phyloP scores from a whole-genome alignment of 2,888 invertebrate genomes.

The Sipha maydis region DNA sequence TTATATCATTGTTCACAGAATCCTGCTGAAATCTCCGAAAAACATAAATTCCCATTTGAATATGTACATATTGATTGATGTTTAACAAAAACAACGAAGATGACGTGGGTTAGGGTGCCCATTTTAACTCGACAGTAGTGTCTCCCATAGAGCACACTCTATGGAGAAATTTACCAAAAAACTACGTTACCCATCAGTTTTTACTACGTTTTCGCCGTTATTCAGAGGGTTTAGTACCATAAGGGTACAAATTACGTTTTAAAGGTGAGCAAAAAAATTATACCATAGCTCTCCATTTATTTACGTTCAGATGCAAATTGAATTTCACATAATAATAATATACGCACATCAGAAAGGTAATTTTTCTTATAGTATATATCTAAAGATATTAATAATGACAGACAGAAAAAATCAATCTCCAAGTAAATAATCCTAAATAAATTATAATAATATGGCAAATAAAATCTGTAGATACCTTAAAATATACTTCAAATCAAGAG shows the following conservation, averaged over 20 bases:
- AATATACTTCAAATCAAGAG: no score
- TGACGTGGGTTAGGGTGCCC: neutral
- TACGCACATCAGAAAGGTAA: neutral
- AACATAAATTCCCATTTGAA: neutral
- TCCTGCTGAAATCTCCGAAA: neutral
- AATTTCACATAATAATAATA: slow-evolving; percentile 14
- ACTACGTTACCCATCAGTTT: slow-evolving; percentile 35
- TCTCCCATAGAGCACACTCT: neutral
- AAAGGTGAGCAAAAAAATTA: slow-evolving; percentile 39
- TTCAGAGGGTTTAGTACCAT: slow-evolving; percentile 3
- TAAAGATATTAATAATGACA: neutral
- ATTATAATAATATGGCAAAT: no score
- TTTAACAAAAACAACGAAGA: neutral
- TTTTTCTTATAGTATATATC: neutral
- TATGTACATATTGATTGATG: neutral
- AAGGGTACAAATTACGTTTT: slow-evolving; percentile 42
- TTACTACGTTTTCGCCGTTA: neutral
- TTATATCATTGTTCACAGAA: neutral
- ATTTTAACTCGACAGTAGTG: neutral
- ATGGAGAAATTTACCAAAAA: slow-evolving; percentile 39
- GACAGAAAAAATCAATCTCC: neutral
- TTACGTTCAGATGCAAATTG: slow-evolving; percentile 36
- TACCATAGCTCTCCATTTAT: neutral
- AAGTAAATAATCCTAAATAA: neutral
- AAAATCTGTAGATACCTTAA: no score